Evolutionary conservation across 2,797 vertebrate species (phyloP).

Genomic region (Sebastes diaconus): DNA sequence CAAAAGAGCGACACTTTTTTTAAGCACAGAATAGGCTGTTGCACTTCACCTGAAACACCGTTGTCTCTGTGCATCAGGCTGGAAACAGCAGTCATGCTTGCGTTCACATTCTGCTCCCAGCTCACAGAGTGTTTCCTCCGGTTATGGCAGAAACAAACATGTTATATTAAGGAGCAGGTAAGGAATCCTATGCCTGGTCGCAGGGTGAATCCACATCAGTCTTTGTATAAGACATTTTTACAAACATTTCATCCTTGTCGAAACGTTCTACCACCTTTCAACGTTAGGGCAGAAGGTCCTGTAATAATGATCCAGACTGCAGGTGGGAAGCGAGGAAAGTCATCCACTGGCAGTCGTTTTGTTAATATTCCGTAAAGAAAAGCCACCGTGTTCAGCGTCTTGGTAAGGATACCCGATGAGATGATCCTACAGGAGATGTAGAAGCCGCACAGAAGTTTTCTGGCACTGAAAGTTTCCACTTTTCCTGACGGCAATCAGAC

Average conservation of each 20-base stretch:
- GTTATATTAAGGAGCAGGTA: slow-evolving; percentile 3
- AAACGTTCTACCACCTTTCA: not conserved
- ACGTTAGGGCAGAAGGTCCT: slow-evolving; percentile 17
- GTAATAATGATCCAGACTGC: slow-evolving; percentile 23
- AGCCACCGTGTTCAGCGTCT: slow-evolving; percentile 2
- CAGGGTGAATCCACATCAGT: slow-evolving; percentile 17
- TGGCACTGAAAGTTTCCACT: slow-evolving; percentile 26
- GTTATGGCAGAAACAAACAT: slow-evolving; percentile 33
- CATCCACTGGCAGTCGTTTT: slow-evolving; percentile 57
- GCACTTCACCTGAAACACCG: slow-evolving; percentile 52
- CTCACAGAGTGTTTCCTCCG: slow-evolving; percentile 7
- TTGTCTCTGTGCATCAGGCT: slow-evolving; percentile 20
- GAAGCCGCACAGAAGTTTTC: slow-evolving; percentile 10
- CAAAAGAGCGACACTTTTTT: slow-evolving; percentile 52
- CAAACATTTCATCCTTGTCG: slow-evolving; percentile 35
- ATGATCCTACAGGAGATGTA: slow-evolving; percentile 27
- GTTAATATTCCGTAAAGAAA: slow-evolving; percentile 35
- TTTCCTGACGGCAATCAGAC: not conserved
- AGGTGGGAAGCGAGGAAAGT: slow-evolving; percentile 22
- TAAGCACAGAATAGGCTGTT: slow-evolving; percentile 51
- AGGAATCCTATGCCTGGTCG: not conserved
- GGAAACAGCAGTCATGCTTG: slow-evolving; percentile 35
- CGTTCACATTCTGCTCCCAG: slow-evolving; percentile 43
- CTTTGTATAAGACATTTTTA: slow-evolving; percentile 40
- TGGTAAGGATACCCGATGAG: slow-evolving; percentile 25